Evolutionary conservation across 2,113 vertebrate genomes (phyloP).

Genomic region (Clupea harengus): DNA sequence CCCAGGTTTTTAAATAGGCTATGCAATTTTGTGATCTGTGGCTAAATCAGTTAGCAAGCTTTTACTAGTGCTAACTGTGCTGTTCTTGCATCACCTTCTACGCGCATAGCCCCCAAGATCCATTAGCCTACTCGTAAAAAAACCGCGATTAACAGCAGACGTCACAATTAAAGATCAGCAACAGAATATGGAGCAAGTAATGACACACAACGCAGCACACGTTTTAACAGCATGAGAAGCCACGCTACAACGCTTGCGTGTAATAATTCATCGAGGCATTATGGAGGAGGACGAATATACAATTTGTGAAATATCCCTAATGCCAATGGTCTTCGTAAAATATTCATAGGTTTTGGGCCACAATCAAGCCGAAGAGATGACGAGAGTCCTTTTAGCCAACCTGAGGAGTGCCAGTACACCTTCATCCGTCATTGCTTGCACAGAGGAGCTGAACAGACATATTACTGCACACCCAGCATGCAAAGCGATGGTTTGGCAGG

Average conservation of each 20-base stretch:
- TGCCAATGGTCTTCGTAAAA: not conserved
- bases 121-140: too few relatives aligned
- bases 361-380: constrained; percentile 56
- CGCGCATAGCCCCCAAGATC: too few relatives aligned
- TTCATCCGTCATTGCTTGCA: constrained; percentile 50
- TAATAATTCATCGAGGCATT: not conserved
- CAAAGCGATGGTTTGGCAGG: constrained; percentile 69
- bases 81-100: too few relatives aligned
- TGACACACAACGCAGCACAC: not conserved
- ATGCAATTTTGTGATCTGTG: too few relatives aligned
- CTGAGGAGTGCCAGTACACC: constrained; percentile 48
- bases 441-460: constrained; percentile 66
- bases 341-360: constrained; percentile 36
- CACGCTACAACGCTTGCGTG: not conserved
- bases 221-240: not conserved
- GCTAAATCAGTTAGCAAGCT: too few relatives aligned
- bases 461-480: constrained; percentile 63
- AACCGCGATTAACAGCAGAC: not conserved
- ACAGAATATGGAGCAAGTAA: not conserved
- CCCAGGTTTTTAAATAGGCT: too few relatives aligned
- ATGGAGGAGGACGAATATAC: not conserved
- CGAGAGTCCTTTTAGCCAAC: constrained; percentile 44
- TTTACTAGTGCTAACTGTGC: too few relatives aligned
- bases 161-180: not conserved
- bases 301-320: not conserved